phyloP scores from a whole-genome alignment of 2,797 vertebrate genomes.

The Vipera ursinii region DNA sequence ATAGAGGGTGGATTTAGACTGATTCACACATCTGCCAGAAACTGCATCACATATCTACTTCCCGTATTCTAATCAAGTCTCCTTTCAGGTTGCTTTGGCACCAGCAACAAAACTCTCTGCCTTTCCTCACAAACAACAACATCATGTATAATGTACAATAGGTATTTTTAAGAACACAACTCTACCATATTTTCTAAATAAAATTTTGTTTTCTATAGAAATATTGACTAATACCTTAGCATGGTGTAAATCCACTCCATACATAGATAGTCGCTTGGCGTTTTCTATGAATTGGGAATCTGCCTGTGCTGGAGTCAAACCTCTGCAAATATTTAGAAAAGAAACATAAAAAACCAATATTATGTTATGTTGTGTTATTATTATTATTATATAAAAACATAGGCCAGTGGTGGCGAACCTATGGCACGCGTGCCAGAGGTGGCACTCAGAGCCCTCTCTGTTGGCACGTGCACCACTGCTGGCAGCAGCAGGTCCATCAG shows the following conservation, averaged over 20 bases:
- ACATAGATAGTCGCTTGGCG: constrained; percentile 98
- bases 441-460: too few relatives aligned
- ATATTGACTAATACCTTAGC: constrained; percentile 83
- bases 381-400: neutral
- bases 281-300: constrained; percentile 96
- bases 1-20: neutral
- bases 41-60: neutral
- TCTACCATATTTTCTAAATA: neutral
- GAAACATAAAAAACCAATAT: neutral
- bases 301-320: constrained; percentile 93
- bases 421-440: too few relatives aligned
- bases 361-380: neutral
- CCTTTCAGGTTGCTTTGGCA: neutral
- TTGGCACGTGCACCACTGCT: too few relatives aligned
- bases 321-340: constrained; percentile 74
- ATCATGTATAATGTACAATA: neutral
- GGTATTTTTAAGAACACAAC: neutral
- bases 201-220: neutral
- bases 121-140: neutral
- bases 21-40: neutral
- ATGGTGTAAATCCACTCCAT: constrained; percentile 94
- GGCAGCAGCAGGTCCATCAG: too few relatives aligned
- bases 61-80: neutral
- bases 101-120: neutral
- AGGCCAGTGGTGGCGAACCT: neutral